A percentile compares a stretch with the other conserved stretches of the same genome.
These are phyloP conservation scores for Ascaphus truei DNA, from an alignment of 2,113 vertebrate species.

Conservation along the genomic window DNA sequence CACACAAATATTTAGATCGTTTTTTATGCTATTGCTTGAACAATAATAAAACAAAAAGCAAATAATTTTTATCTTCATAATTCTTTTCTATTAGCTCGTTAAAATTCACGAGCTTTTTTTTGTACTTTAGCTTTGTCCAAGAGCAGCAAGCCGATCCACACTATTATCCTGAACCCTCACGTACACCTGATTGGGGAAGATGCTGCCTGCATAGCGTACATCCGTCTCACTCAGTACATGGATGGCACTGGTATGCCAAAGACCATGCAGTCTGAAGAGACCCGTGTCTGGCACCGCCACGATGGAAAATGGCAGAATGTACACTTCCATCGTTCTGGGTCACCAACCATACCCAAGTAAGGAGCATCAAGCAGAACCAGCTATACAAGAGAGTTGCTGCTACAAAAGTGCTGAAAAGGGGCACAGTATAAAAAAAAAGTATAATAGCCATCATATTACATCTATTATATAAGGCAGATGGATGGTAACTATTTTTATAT, in stretches of 20 bases:
- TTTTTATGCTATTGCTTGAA: too few species aligned
- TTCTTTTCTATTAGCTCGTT: too few species aligned
- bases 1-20: too few species aligned
- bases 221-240: constrained; percentile 92
- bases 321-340: constrained; percentile 94
- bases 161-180: constrained; percentile 92
- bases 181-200: constrained; percentile 94
- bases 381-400: too few species aligned
- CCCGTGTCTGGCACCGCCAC: constrained; percentile 92
- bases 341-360: constrained; percentile 91
- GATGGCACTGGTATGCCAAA: constrained; percentile 80
- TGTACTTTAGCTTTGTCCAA: constrained; percentile 79
- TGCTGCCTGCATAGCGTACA: constrained; percentile 91
- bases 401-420: too few species aligned
- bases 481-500: constrained; percentile 27
- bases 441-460: neutral
- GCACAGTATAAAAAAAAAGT: neutral
- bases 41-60: too few species aligned
- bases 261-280: constrained; percentile 96
- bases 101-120: too few species aligned
- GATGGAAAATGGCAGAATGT: constrained; percentile 97
- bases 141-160: constrained; percentile 85
- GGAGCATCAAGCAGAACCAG: constrained; percentile 35
- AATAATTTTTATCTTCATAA: too few species aligned
- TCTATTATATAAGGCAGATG: neutral